These are phyloP conservation scores for Chionoecetes opilio DNA, from an alignment of 1,140 invertebrate species.

Conservation along the genomic window DNA sequence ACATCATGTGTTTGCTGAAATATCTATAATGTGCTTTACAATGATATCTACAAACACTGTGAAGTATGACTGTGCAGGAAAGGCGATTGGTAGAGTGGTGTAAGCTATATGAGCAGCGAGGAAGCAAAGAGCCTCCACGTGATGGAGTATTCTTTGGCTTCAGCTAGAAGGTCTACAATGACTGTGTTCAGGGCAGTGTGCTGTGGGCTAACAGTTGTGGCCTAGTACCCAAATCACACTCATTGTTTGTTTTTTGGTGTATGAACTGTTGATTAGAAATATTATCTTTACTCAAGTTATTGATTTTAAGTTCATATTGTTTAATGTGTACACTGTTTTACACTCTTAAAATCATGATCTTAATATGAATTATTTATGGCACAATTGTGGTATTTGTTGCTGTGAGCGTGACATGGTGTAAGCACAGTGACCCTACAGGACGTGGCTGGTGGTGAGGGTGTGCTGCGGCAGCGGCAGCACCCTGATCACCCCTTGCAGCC, in stretches of 20 bases:
- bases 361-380: neutral
- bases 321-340: neutral
- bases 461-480: slow-evolving; percentile 60
- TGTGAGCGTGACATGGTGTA: slow-evolving; percentile 64
- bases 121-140: slow-evolving; percentile 40
- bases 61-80: slow-evolving; percentile 30
- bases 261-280: neutral
- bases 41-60: slow-evolving; percentile 34
- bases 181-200: slow-evolving; percentile 40
- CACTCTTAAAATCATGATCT: neutral
- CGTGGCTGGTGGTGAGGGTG: slow-evolving; percentile 31
- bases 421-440: slow-evolving; percentile 33
- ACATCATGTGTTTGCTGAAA: neutral
- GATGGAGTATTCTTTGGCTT: slow-evolving; percentile 8
- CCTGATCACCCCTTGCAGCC: slow-evolving; percentile 66
- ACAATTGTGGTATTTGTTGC: slow-evolving; percentile 41
- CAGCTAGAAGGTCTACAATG: slow-evolving; percentile 39
- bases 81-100: neutral
- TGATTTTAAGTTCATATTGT: neutral
- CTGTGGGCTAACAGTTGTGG: slow-evolving; percentile 39
- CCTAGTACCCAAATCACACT: slow-evolving; percentile 56
- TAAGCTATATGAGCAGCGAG: neutral
- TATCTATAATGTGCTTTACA: slow-evolving; percentile 40
- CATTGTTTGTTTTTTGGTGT: slow-evolving; percentile 33
- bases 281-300: neutral